Base-by-base conservation (phyloP, 2,888 invertebrate genomes). In the Sclerodermus sp. region DNA sequence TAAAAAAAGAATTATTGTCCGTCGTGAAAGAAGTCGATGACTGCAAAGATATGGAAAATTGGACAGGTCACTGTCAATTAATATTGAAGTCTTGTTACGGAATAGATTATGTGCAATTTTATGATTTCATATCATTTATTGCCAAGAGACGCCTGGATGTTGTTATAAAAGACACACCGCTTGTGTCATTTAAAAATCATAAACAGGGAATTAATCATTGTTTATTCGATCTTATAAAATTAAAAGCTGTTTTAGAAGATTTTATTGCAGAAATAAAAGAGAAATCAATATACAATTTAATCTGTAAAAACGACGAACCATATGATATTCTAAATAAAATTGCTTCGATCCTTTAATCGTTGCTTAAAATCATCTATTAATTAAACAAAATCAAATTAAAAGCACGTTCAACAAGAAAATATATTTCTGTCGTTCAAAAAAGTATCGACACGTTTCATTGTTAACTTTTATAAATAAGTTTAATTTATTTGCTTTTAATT, bases 21-120 rank as follows among this genome's bases (percentile, higher is more conserved):
- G 91, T 95, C 2, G 84, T 89, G 79, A 81, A 82, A 56, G 93
- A 95, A 81, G 90, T 96, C 50, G 79, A 82, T 18, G 92, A 96
- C 71, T 91, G 91, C 63, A 83, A 79, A 59, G 84, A 85, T 49
- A 89, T 89, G 83, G 85, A 86, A 2, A 83, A 85, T 53, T 96
- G 89, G 85, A 72, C 81, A 40, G 80, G 83, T 17, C 89, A 93
- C 65, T 94, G 93, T 74, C 95, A 96, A 79, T 70, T 87, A 1
- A 86, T 94, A 81, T 79, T 93, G 34, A 87, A 87, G 75, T 85
- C 87, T 12, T 82, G 86, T 16, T 89, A 87, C 81, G 93, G 93
- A 42, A 87, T 93, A 79, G 84, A 93, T 79, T 88, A 85, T 75
- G 68, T 77, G 60, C 82, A 84, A 57, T 92, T 92, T 80, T 81